Evolutionary conservation across 2,113 vertebrate species (phyloP).

Genomic region (Ictidomys tridecemlineatus): DNA sequence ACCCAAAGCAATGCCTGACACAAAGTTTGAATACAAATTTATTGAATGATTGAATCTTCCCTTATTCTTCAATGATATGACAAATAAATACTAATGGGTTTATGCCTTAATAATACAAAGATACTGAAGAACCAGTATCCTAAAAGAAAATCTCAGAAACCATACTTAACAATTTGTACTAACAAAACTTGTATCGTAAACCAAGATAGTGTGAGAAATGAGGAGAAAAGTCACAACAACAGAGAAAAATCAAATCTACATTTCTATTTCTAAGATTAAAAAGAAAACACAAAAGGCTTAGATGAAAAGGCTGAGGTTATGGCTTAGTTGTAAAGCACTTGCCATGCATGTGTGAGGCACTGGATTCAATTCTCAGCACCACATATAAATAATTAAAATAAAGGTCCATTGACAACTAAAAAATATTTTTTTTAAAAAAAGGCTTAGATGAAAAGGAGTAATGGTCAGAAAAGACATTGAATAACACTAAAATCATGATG

Average conservation of each 20-base stretch:
- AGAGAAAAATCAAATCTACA: not conserved
- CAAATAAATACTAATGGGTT: not conserved
- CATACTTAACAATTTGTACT: not conserved
- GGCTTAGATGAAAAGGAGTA: not conserved
- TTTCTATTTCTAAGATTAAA: not conserved
- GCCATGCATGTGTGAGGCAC: no score
- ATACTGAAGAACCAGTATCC: not conserved
- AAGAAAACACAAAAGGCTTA: not conserved
- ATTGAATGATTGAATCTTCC: not conserved
- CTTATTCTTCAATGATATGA: not conserved
- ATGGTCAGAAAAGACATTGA: not conserved
- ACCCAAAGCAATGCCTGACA: not conserved
- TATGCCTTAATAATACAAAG: not conserved
- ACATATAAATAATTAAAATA: no score
- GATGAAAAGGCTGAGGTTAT: not conserved
- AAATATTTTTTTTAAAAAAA: not conserved
- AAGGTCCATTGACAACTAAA: no score
- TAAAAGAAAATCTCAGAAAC: not conserved
- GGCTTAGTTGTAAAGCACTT: no score
- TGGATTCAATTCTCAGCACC: no score
- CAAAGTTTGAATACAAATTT: not conserved
- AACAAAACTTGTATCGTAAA: not conserved
- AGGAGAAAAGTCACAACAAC: not conserved
- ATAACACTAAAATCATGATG: not conserved
- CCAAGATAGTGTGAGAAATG: not conserved